A percentile compares a stretch with the other conserved stretches of the same genome.
phyloP scores from a whole-genome alignment of 1,140 invertebrate genomes.

The Arctopsyche grandis region DNA sequence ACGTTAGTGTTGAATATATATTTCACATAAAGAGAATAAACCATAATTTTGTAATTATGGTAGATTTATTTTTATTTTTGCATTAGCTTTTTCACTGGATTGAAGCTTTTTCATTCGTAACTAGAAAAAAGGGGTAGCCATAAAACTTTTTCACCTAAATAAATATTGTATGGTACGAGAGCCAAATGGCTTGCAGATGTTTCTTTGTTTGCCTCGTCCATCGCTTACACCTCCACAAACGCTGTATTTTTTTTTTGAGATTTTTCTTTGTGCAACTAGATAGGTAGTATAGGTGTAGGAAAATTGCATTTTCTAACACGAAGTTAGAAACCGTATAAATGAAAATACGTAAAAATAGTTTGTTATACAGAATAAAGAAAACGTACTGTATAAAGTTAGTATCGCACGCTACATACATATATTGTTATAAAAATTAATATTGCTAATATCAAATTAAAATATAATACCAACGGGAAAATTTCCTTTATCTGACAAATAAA shows the following conservation, averaged over 20 bases:
- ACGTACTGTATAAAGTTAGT: background rate
- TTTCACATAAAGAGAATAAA: no score
- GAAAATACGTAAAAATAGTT: background rate
- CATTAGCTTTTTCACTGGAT: background rate
- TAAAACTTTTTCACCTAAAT: constrained; percentile 2
- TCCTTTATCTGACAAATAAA: background rate
- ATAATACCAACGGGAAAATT: background rate
- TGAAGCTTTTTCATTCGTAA: background rate
- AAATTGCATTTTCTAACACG: constrained; percentile 35
- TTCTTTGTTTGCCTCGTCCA: constrained; percentile 32
- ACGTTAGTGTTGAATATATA: no score
- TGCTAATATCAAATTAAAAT: no score
- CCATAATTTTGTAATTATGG: no score
- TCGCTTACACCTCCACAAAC: background rate
- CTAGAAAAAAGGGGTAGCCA: background rate
- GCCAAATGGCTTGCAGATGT: background rate
- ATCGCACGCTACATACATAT: background rate
- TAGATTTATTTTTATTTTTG: background rate
- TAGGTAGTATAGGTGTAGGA: background rate
- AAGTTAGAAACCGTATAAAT: background rate
- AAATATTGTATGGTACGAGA: constrained; percentile 33
- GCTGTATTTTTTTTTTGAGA: background rate
- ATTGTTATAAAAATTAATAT: no score
- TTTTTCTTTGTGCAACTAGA: background rate
- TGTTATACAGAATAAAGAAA: background rate